A percentile compares a stretch with the other conserved stretches of the same genome.
These are phyloP conservation scores for Dicaeum eximium DNA, from an alignment of 2,113 vertebrate species.

Conservation along the genomic window DNA sequence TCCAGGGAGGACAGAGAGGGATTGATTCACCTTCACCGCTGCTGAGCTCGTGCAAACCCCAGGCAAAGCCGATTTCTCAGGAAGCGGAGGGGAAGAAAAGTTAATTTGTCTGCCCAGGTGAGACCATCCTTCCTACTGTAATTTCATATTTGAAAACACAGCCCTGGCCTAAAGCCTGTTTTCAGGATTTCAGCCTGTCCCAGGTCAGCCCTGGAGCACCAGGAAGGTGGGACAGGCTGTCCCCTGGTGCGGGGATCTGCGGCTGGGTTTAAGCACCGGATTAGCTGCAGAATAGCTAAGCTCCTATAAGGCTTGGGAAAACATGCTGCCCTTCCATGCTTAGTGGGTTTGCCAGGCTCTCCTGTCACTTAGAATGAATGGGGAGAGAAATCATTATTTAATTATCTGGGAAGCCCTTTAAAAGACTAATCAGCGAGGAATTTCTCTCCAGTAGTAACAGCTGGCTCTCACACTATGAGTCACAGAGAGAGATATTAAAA, in stretches of 20 bases:
- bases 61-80: neutral
- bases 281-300: conserved; percentile 53
- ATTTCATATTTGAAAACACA: neutral
- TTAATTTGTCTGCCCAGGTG: neutral
- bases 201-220: neutral
- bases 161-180: neutral
- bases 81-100: neutral
- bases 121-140: neutral
- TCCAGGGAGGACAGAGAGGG: neutral
- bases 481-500: conserved; percentile 65
- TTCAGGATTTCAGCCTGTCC: neutral
- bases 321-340: conserved; percentile 57
- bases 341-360: conserved; percentile 53
- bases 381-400: conserved; percentile 69
- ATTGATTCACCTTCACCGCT: neutral
- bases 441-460: conserved; percentile 65
- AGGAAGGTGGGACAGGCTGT: neutral
- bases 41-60: neutral
- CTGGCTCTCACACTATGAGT: conserved; percentile 58
- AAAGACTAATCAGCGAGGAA: conserved; percentile 66
- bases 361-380: conserved; percentile 58
- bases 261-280: conserved; percentile 11
- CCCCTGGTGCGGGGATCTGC: neutral
- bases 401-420: conserved; percentile 64
- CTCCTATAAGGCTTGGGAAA: conserved; percentile 62